A percentile compares a stretch with the other conserved stretches of the same genome.
These are phyloP conservation scores for Whitmania pigra DNA, from an alignment of 1,140 invertebrate genomes.

Conservation along the genomic window DNA sequence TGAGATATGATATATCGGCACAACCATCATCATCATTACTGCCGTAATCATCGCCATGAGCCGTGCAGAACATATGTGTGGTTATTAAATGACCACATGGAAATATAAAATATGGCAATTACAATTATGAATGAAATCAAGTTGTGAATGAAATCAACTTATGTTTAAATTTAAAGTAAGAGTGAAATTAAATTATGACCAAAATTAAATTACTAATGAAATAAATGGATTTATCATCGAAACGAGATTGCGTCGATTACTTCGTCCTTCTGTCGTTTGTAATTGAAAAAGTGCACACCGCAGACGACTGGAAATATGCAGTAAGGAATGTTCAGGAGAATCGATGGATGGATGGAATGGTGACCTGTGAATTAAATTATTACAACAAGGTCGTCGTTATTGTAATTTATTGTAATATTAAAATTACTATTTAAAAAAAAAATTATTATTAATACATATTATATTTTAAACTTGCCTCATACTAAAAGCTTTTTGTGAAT, in stretches of 20 bases:
- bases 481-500: background rate
- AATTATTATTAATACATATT: background rate
- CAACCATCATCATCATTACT: too few species aligned
- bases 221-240: too few species aligned
- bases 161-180: too few species aligned
- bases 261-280: slow-evolving; percentile 17
- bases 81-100: too few species aligned
- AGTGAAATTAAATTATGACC: background rate
- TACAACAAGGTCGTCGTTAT: background rate
- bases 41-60: too few species aligned
- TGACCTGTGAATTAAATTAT: slow-evolving; percentile 27
- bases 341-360: slow-evolving; percentile 29
- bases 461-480: background rate
- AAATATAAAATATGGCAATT: too few species aligned
- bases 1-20: too few species aligned
- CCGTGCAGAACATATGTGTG: too few species aligned
- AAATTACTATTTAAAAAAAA: background rate
- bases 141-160: too few species aligned
- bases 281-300: slow-evolving; percentile 29
- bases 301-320: slow-evolving; percentile 28
- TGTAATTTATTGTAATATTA: background rate
- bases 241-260: background rate
- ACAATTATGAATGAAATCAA: background rate
- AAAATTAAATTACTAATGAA: background rate
- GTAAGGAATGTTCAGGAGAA: slow-evolving; percentile 32